Base-by-base conservation (phyloP, 1,140 invertebrate species). In the Hydropsyche tenuis region DNA sequence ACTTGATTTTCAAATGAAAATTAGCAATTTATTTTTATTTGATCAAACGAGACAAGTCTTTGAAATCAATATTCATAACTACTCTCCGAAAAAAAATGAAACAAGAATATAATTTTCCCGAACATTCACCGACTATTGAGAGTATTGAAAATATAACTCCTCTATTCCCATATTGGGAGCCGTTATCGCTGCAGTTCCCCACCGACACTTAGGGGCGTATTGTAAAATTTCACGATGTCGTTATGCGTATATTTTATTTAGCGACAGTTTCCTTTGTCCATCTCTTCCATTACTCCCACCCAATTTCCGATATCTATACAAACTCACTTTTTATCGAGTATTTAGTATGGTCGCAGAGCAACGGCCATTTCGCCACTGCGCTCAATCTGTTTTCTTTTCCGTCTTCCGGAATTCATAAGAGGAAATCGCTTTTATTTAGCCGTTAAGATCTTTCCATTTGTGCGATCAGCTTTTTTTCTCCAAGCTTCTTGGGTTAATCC, bases 351-450 rank as follows among this genome's bases (percentile, higher is more conserved):
- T 18, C 48, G 48, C 9, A 9, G 30, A 37, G 9, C 3, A 18
- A 7, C 48, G 48, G 48, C 20, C 14, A 16, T 53, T 53, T 53
- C 16, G 16, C 45, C 16, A n/a, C 16, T 46, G 2, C 45, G n/a
- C 30, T 37, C 48, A 53, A 53, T 53, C 48, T 53, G 48, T 53
- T 53, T 53, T 53, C 20, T 48, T 12, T 12, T 48, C 37, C 5
- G 45, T 16, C 45, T 27, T 60, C 22, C 22, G 22, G 23, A 18
- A 60, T 27, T 60, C 56, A 60, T 60, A 60, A 60, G 23, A 11
- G 56, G 56, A 25, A 53, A 25, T 60, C 56, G 56, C 23, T 25
- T 60, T 60, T 60, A 60, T 60, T 60, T 60, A 60, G 22, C 56
- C 20, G 56, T 60, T 60, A 60, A 60, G 56, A 60, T 60, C 56